Base-by-base conservation (phyloP, 2,888 invertebrate species). In the Thysanoteuthis rhombus region DNA sequence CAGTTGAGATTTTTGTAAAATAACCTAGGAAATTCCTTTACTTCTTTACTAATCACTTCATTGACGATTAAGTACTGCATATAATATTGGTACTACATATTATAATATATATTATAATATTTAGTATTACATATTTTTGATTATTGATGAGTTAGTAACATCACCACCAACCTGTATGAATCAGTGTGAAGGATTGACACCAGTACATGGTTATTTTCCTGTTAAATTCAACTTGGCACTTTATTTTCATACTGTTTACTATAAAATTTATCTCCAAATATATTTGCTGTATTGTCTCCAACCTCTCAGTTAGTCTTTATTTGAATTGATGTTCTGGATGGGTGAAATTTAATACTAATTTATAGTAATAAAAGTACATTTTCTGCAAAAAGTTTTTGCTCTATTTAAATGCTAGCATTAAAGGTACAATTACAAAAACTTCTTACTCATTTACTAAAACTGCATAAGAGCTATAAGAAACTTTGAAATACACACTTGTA, bases 121-220 rank as follows among this genome's bases (percentile, higher is more conserved):
- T 75, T 75, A n/a, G 75, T 75, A 75, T 75, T n/a, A 75, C 10
- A 75, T 75, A 75, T 75, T 75, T 75, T 75, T n/a, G 12, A 75
- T 75, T 75, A 75, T 75, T 75, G 75, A 75, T 75, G n/a, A n/a
- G 75, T 75, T 52, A n/a, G n/a, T 75, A 75, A n/a, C 75, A 75
- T 75, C 75, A 75, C 75, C 75, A 75, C 75, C 75, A 75, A n/a
- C 22, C 75, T n/a, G n/a, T 75, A 75, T 75, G 75, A 16, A 75
- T 75, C 75, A 75, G 75, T 75, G n/a, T 75, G 12, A 75, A 75
- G 75, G 75, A 19, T n/a, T 75, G 75, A 75, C 12, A n/a, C 75
- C 12, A 16, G n/a, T 75, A n/a, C 75, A n/a, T 75, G 75, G n/a
- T 75, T n/a, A 75, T 75, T n/a, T 75, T 75, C 75, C n/a, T n/a